phyloP scores from a whole-genome alignment of 2,797 vertebrate species.

The Artibeus jamaicensis region DNA sequence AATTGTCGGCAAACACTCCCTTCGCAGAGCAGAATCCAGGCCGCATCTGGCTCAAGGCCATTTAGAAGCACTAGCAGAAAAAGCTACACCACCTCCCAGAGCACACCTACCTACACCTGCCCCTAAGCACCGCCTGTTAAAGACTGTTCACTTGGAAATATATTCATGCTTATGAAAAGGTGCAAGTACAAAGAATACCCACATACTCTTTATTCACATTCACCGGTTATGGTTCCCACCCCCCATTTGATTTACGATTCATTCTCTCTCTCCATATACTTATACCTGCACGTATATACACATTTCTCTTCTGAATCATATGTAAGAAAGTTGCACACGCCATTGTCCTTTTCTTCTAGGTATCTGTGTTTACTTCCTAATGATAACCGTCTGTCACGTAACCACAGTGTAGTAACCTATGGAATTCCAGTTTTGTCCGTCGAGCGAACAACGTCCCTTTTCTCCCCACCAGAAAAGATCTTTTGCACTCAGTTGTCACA shows the following conservation, averaged over 20 bases:
- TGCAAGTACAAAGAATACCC: not conserved
- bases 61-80: not conserved
- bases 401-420: not conserved
- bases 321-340: not conserved
- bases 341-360: not conserved
- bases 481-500: not conserved
- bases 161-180: not conserved
- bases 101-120: rapidly evolving
- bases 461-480: not conserved
- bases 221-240: not conserved
- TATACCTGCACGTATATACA: not conserved
- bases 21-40: not conserved
- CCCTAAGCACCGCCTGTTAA: not conserved
- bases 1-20: rapidly evolving
- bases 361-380: not conserved
- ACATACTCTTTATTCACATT: not conserved
- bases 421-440: not conserved
- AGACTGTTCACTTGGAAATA: not conserved
- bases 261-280: not conserved
- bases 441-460: not conserved
- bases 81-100: too few species aligned
- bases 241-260: not conserved
- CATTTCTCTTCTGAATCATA: not conserved
- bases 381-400: not conserved
- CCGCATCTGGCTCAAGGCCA: not conserved